Evolutionary conservation across 2,888 invertebrate species (phyloP).

Genomic region (Catocala fraxini): DNA sequence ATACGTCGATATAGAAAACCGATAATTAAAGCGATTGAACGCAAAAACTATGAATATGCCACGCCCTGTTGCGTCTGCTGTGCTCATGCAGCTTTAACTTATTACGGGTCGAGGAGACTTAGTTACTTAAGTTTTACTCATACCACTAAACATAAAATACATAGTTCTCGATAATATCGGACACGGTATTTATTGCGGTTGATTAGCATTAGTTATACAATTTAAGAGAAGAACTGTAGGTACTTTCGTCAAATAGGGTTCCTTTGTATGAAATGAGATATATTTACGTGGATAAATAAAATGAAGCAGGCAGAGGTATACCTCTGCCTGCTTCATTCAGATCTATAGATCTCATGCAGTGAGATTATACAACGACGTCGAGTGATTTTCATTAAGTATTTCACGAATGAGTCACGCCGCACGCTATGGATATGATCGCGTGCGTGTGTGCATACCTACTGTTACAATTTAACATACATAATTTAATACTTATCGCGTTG

Average conservation of each 20-base stretch:
- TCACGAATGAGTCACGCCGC: conserved; percentile 56
- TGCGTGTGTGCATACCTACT: conserved; percentile 52
- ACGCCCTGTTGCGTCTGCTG: conserved; percentile 45
- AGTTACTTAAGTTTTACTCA: conserved; percentile 8
- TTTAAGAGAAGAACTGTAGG: too few relatives aligned
- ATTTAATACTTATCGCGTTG: conserved; percentile 49
- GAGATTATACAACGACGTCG: conserved; percentile 23
- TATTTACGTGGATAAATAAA: too few relatives aligned
- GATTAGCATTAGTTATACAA: too few relatives aligned
- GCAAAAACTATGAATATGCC: conserved; percentile 55
- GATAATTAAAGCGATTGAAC: conserved; percentile 63
- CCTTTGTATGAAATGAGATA: too few relatives aligned
- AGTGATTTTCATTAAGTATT: conserved; percentile 32
- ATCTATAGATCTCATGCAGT: conserved; percentile 5
- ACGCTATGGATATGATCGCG: conserved; percentile 46
- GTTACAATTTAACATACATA: conserved; percentile 61
- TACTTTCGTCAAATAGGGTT: too few relatives aligned
- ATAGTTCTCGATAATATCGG: too few relatives aligned
- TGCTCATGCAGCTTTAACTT: conserved; percentile 18
- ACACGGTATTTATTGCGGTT: too few relatives aligned
- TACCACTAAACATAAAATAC: too few relatives aligned
- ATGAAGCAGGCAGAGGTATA: too few relatives aligned
- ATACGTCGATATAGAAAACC: conserved; percentile 76
- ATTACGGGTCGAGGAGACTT: conserved; percentile 29
- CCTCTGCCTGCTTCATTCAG: too few relatives aligned